Percentiles rank a stretch among this genome's conserved stretches.
Evolutionary conservation across 1,140 invertebrate genomes (phyloP).

Genomic region (Hyles vespertilio): DNA sequence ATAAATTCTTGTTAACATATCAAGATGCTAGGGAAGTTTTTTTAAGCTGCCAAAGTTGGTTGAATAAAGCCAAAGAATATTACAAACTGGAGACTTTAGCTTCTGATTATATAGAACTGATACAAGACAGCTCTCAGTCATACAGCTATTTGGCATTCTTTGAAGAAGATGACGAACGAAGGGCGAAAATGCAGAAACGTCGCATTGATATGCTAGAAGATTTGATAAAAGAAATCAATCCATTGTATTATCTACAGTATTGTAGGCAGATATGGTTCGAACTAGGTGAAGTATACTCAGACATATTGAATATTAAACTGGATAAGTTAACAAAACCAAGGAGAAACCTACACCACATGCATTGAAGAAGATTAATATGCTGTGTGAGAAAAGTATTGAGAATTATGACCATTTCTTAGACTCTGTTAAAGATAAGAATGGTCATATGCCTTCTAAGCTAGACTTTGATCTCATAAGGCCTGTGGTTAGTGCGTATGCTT

Average conservation of each 20-base stretch:
- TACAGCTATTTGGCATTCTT: conserved; percentile 91
- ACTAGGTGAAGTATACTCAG: conserved; percentile 87
- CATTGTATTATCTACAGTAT: conserved; percentile 87
- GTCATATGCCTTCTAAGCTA: conserved; percentile 79
- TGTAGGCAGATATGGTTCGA: conserved; percentile 92
- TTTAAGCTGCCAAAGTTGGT: conserved; percentile 84
- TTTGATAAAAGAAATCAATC: conserved; percentile 87
- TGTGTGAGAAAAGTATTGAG: conserved; percentile 85
- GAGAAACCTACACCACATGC: conserved; percentile 79
- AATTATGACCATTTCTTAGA: conserved; percentile 86
- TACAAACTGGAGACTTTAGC: conserved; percentile 91
- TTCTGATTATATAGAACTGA: conserved; percentile 90
- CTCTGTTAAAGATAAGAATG: conserved; percentile 80
- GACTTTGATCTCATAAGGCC: conserved; percentile 82
- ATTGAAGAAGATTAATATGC: conserved; percentile 86
- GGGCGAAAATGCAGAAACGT: conserved; percentile 94
- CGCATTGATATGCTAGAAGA: conserved; percentile 87
- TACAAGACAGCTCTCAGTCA: conserved; percentile 89
- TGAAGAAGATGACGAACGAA: conserved; percentile 86
- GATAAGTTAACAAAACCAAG: conserved; percentile 78
- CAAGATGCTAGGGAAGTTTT: conserved; percentile 88
- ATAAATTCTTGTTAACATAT: conserved; percentile 84
- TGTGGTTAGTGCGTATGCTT: conserved; percentile 86
- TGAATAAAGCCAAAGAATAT: conserved; percentile 88
- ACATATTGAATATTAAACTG: conserved; percentile 89